Conservation (phyloP, 2,113 vertebrate genomes). For the Melanocharis versteri region DNA sequence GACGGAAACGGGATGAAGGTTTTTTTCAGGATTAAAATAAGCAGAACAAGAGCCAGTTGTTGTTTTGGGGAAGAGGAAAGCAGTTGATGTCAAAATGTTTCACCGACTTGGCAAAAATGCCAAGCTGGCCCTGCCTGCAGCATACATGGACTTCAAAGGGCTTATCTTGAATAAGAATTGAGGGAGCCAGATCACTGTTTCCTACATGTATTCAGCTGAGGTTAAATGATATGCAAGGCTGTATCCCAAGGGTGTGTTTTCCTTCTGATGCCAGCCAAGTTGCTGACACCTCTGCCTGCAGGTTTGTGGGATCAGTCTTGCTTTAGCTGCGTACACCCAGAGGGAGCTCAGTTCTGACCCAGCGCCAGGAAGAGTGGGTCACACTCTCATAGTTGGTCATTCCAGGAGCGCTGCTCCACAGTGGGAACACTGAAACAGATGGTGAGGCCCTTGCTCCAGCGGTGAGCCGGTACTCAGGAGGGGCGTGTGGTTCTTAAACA, state of each 20-base stretch:
- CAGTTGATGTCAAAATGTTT: constrained; percentile 40
- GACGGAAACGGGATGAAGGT: not conserved
- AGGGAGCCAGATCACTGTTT: not conserved
- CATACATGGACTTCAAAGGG: constrained; percentile 12
- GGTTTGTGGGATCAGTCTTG: not conserved
- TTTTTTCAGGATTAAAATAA: constrained; percentile 8
- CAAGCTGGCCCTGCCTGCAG: constrained; percentile 7
- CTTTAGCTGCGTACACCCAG: not conserved
- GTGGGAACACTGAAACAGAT: not conserved
- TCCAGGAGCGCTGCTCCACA: not conserved
- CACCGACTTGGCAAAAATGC: constrained; percentile 31
- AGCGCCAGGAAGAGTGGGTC: not conserved
- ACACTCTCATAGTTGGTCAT: not conserved
- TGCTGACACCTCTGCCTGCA: not conserved
- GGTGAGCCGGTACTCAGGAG: not conserved
- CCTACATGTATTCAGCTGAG: not conserved
- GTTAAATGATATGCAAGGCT: not conserved
- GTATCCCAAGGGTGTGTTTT: not conserved
- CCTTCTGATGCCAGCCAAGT: not conserved
- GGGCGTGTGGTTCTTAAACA: constrained; percentile 12
- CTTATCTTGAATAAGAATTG: constrained; percentile 40
- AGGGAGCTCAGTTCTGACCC: not conserved
- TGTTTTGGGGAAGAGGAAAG: constrained; percentile 38
- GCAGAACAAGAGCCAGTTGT: constrained; percentile 19
- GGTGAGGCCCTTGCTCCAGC: not conserved